Percentiles rank a stretch among this genome's conserved stretches.
These are phyloP conservation scores for Tanytarsus gracilentus DNA, from an alignment of 2,888 invertebrate genomes.

Conservation along the genomic window DNA sequence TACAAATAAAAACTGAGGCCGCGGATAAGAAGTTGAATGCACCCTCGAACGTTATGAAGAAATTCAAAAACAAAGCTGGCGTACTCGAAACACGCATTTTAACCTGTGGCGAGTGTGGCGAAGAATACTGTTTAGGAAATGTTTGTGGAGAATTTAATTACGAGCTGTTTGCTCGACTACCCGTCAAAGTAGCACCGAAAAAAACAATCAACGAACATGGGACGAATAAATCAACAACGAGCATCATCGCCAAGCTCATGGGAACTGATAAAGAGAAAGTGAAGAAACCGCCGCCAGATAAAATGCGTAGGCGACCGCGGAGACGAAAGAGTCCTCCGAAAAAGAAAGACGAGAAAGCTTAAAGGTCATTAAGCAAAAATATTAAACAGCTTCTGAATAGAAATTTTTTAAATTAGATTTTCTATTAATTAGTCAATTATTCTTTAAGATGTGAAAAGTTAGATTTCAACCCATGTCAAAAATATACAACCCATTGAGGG, in stretches of 20 bases:
- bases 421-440: too few relatives aligned
- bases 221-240: constrained; percentile 21
- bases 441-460: too few relatives aligned
- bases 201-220: constrained; percentile 11
- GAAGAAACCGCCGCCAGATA: neutral
- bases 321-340: constrained; percentile 11
- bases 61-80: constrained; percentile 74
- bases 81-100: constrained; percentile 67
- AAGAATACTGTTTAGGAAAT: constrained; percentile 72
- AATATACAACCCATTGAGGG: too few relatives aligned
- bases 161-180: constrained; percentile 41
- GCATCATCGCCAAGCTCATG: constrained; percentile 24
- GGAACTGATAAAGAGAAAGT: constrained; percentile 24
- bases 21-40: constrained; percentile 59
- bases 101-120: constrained; percentile 71
- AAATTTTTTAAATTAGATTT: too few relatives aligned
- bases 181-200: constrained; percentile 37
- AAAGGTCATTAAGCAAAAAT: too few relatives aligned
- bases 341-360: constrained; percentile 9
- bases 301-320: neutral
- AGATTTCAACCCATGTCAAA: too few relatives aligned
- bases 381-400: too few relatives aligned
- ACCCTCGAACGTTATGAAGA: constrained; percentile 58
- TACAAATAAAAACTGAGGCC: constrained; percentile 61
- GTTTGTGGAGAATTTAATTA: constrained; percentile 42